Evolutionary conservation across 2,888 invertebrate species (phyloP), one percentile per base, ranked within the genome.

Genomic region (Drosophila atroscutellata): DNA sequence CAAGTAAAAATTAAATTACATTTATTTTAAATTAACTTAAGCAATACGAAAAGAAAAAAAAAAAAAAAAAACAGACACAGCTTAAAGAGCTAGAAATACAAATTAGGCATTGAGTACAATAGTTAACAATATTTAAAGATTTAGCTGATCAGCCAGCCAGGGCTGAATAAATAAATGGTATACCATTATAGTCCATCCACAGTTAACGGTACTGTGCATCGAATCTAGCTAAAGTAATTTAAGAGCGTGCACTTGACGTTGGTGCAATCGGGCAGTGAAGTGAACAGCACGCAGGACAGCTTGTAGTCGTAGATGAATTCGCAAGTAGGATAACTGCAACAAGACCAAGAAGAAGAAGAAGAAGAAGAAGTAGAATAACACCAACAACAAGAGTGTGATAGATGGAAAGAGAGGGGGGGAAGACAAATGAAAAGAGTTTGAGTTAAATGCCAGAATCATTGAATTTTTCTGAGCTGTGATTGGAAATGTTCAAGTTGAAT

Each of bases 261-360:
- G 75, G 92, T 91, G 75, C 92, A 92, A 80, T 92, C 92, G 71
- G 92, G 92, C 92, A 92, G 92, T 91, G 92, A 92, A 65, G 92
- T 92, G 77, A 92, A 92, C 85, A 92, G 90, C 85, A 92, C 92
- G 85, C 92, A 92, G 76, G 92, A 92, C 74, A 92, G 77, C 84
- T 92, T 92, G 75, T 92, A 92, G 77, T 92, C 92, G 72, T 92
- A 92, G 72, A 92, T 91, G 75, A 92, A 92, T 77, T 92, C 92
- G 84, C 92, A 92, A 68, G 92, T 91, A 65, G 92, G 91, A 72
- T 88, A 92, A 71, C 92, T 92, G 81, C 3, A 84, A 80, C 11
- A 26, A 34, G 50, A 32, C 32, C 11, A n/a, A 42, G 24, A 15
- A 36, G 30, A 30, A 15, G 30, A 20, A 18, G 15, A n/a, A 18